These are phyloP conservation scores for Tychaedon coryphoeus DNA, from an alignment of 2,113 vertebrate genomes.

Conservation along the genomic window DNA sequence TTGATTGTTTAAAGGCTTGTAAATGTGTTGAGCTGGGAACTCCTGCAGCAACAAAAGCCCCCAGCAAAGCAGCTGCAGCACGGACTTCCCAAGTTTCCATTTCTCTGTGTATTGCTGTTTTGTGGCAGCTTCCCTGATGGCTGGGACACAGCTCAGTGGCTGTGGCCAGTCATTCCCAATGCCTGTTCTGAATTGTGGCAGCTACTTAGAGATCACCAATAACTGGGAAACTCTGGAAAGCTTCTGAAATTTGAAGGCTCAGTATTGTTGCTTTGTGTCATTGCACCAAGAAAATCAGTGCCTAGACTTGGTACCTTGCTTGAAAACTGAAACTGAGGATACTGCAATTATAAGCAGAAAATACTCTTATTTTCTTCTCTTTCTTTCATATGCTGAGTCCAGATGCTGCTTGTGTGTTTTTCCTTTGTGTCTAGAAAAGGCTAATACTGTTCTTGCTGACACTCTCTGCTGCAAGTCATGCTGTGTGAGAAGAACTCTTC, in stretches of 20 bases:
- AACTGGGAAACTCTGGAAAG: neutral
- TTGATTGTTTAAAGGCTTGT: neutral
- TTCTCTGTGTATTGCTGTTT: neutral
- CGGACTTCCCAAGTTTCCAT: neutral
- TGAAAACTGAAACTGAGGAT: neutral
- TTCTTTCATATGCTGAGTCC: neutral
- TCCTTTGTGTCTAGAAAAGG: neutral
- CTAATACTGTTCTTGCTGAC: neutral
- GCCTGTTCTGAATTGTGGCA: neutral
- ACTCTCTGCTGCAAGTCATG: neutral
- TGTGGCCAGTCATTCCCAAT: rapidly evolving
- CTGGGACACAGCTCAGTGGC: neutral
- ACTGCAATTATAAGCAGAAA: neutral
- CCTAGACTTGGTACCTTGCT: neutral
- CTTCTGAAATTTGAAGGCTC: neutral
- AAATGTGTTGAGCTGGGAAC: neutral
- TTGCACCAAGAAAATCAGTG: neutral
- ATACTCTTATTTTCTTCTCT: neutral
- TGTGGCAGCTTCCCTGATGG: rapidly evolving
- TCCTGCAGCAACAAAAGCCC: neutral
- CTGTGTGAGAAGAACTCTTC: neutral
- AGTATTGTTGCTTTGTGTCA: rapidly evolving
- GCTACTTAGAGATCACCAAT: neutral
- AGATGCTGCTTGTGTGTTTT: neutral
- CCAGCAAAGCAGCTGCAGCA: neutral